Evolutionary conservation across 2,113 vertebrate genomes (phyloP).

Genomic region (Lanius collurio): DNA sequence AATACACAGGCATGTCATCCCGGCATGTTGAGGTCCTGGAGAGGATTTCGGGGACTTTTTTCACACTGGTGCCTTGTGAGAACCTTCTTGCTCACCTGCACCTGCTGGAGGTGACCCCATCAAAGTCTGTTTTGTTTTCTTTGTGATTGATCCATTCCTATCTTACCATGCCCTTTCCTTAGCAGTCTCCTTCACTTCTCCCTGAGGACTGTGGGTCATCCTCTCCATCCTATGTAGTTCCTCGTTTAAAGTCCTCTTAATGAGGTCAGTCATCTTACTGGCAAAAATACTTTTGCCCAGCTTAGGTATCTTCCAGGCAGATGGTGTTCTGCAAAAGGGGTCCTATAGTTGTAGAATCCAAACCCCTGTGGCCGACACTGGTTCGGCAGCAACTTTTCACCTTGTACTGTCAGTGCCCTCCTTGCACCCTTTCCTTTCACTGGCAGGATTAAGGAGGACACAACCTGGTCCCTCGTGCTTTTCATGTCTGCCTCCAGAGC

Average conservation of each 20-base stretch:
- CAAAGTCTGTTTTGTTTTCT: background rate
- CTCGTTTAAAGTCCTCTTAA: background rate
- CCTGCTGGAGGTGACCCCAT: background rate
- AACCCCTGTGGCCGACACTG: fast-evolving
- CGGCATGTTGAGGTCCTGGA: background rate
- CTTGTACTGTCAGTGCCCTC: background rate
- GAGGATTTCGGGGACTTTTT: background rate
- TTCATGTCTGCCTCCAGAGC: background rate
- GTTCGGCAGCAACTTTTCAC: fast-evolving
- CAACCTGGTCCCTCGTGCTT: fast-evolving
- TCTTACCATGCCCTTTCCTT: background rate
- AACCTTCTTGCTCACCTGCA: background rate
- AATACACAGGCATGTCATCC: too few species aligned
- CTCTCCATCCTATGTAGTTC: background rate
- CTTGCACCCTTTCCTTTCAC: background rate
- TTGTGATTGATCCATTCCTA: background rate
- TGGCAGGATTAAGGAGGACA: background rate
- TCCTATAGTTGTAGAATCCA: background rate
- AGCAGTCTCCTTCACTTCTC: background rate
- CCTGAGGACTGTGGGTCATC: background rate
- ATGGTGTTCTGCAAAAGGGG: background rate
- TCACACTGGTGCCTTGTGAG: background rate
- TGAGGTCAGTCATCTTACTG: background rate
- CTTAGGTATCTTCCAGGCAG: background rate
- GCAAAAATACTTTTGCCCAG: background rate